These are phyloP conservation scores for Hydrophis major DNA, from an alignment of 2,797 vertebrate species.

Conservation along the genomic window DNA sequence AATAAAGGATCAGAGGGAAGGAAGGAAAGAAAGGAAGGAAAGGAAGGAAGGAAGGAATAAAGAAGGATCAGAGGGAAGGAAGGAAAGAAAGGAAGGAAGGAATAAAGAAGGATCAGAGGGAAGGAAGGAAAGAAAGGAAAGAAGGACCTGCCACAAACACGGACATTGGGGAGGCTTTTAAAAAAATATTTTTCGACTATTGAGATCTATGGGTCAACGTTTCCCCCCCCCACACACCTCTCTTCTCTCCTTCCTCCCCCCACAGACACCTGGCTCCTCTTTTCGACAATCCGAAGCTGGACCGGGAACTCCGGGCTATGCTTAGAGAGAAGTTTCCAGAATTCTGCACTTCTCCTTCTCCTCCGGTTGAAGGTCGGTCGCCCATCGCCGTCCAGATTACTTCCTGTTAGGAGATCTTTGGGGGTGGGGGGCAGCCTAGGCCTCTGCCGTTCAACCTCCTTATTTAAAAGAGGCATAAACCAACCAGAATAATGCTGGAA, in stretches of 20 bases:
- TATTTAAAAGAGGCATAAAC: background rate
- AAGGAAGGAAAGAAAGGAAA: too few relatives aligned
- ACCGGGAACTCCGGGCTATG: constrained; percentile 93
- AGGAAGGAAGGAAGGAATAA: too few relatives aligned
- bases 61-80: too few relatives aligned
- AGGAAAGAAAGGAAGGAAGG: too few relatives aligned
- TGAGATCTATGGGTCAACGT: background rate
- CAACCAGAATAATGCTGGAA: too few relatives aligned
- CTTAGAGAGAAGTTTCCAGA: constrained; percentile 94
- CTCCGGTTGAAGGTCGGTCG: constrained; percentile 85
- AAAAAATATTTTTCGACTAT: background rate
- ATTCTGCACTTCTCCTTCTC: constrained; percentile 92
- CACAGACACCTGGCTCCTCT: constrained; percentile 88
- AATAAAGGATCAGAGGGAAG: too few relatives aligned
- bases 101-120: too few relatives aligned
- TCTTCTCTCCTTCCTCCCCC: too few relatives aligned
- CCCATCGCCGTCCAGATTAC: background rate
- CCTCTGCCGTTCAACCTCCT: background rate
- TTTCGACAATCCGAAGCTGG: constrained; percentile 97
- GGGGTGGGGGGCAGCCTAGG: too few relatives aligned
- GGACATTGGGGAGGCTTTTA: background rate
- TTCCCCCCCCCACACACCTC: accelerated
- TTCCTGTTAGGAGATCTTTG: background rate
- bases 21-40: too few relatives aligned
- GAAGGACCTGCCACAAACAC: background rate